These are phyloP conservation scores for Ferrisia virgata DNA, from an alignment of 2,888 invertebrate genomes.

Conservation along the genomic window DNA sequence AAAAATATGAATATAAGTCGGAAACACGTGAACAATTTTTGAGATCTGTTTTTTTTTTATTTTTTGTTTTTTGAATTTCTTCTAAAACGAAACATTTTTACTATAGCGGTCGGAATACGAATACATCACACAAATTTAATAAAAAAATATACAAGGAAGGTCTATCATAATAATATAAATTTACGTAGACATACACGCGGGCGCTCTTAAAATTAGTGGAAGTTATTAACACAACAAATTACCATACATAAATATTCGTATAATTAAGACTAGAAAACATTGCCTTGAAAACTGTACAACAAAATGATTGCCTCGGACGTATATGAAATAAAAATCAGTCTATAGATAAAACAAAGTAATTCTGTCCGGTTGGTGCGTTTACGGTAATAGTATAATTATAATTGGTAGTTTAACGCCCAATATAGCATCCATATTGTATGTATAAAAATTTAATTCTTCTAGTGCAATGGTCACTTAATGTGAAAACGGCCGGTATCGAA, in stretches of 20 bases:
- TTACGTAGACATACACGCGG: not conserved
- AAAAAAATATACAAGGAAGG: not conserved
- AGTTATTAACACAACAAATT: slow-evolving; percentile 20
- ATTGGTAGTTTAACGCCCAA: not conserved
- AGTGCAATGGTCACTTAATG: not conserved
- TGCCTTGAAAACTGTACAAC: slow-evolving; percentile 5
- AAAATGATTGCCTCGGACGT: slow-evolving; percentile 14
- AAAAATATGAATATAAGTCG: not conserved
- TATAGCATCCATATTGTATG: not conserved
- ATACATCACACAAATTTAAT: not conserved
- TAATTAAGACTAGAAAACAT: slow-evolving; percentile 28
- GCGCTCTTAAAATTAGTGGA: slow-evolving; percentile 13
- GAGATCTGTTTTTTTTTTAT: not conserved
- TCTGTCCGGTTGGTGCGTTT: not conserved
- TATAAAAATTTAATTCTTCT: not conserved
- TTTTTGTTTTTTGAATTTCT: not conserved
- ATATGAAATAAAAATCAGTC: slow-evolving; percentile 16
- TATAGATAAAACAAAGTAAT: not conserved
- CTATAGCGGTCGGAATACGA: not conserved
- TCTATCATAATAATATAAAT: not conserved
- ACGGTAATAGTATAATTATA: not conserved
- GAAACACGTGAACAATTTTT: not conserved
- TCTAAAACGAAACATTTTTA: not conserved
- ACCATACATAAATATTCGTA: slow-evolving; percentile 15
- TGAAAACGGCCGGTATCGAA: too few species aligned